Percentiles rank a stretch among this genome's conserved stretches.
Evolutionary conservation across 2,888 invertebrate species (phyloP).

Genomic region (Rhagium mordax): DNA sequence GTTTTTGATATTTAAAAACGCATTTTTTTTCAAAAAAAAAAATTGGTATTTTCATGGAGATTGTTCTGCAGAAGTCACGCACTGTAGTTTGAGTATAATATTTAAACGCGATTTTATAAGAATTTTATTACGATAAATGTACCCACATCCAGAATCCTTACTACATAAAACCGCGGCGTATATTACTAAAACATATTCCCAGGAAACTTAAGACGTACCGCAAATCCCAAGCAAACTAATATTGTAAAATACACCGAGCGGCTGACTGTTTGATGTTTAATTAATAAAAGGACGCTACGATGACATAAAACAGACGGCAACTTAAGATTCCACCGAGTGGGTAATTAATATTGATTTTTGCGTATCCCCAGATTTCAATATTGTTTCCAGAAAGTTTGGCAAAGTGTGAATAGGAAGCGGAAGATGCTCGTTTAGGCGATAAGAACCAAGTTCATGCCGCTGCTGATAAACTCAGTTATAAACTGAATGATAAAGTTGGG

Average conservation of each 20-base stretch:
- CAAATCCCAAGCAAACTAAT: background rate
- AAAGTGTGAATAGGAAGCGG: background rate
- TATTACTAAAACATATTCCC: no score
- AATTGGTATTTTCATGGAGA: no score
- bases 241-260: background rate
- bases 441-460: background rate
- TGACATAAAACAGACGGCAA: background rate
- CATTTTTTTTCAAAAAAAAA: no score
- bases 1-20: no score
- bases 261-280: background rate
- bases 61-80: no score
- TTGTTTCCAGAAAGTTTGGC: background rate
- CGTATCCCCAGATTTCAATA: background rate
- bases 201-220: no score
- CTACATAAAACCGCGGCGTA: no score
- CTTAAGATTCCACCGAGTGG: background rate
- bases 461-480: background rate
- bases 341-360: slow-evolving; percentile 2
- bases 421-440: slow-evolving; percentile 13
- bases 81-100: no score
- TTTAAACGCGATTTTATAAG: no score
- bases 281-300: background rate
- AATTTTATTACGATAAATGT: no score
- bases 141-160: no score
- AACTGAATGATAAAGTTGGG: background rate